These are phyloP conservation scores for Fulica atra DNA, from an alignment of 2,113 vertebrate genomes.

Conservation along the genomic window DNA sequence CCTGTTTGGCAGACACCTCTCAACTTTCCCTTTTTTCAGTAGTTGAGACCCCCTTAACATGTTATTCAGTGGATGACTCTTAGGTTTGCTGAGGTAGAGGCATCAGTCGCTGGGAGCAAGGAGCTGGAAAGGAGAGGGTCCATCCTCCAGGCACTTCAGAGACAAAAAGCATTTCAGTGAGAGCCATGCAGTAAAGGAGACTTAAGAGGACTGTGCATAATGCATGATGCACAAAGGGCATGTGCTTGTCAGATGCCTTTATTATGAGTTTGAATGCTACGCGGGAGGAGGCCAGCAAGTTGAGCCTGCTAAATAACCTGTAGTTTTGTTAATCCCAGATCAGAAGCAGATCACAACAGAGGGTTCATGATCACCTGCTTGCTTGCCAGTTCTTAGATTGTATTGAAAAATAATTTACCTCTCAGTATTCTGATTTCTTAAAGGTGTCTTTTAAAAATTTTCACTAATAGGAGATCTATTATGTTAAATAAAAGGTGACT, in stretches of 20 bases:
- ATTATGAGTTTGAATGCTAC: neutral
- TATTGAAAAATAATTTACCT: neutral
- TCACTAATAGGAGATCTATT: neutral
- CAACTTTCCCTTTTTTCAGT: neutral
- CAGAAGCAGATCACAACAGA: neutral
- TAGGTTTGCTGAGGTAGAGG: neutral
- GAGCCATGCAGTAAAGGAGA: neutral
- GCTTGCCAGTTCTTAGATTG: neutral
- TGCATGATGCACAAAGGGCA: neutral
- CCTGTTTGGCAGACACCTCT: neutral
- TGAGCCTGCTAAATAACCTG: neutral
- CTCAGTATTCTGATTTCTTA: neutral
- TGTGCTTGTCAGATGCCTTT: neutral
- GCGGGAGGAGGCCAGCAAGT: neutral
- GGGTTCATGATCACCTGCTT: neutral
- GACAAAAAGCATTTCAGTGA: neutral
- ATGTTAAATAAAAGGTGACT: neutral
- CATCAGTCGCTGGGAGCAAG: neutral
- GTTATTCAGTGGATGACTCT: neutral
- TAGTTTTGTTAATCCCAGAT: neutral
- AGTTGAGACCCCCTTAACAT: neutral
- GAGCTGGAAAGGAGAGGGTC: neutral
- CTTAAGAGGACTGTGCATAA: neutral
- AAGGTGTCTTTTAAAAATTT: neutral
- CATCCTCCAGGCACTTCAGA: neutral